Conservation (phyloP, 1,140 invertebrate species). For the Drosophila nasuta region DNA sequence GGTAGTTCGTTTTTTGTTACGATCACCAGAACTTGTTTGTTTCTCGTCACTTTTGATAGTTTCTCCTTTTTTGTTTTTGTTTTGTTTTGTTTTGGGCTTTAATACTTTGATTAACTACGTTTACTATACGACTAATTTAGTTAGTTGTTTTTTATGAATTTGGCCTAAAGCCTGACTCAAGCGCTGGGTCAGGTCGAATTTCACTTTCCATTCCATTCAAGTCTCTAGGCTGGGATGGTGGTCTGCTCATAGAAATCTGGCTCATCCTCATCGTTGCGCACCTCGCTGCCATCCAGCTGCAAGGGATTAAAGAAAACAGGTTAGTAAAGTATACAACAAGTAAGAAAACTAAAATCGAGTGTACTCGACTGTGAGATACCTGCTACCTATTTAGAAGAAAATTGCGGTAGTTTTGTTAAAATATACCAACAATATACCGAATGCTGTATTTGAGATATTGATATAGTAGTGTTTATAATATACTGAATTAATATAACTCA, state of each 20-base stretch:
- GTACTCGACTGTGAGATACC: no score
- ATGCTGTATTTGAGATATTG: no score
- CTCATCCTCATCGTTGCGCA: slow-evolving; percentile 92
- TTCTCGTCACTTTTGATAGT: slow-evolving; percentile 23
- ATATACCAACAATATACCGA: no score
- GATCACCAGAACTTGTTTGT: slow-evolving; percentile 64
- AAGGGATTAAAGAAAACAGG: slow-evolving; percentile 58
- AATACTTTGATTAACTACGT: slow-evolving; percentile 67
- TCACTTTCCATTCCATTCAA: not conserved
- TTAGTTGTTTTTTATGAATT: slow-evolving; percentile 20
- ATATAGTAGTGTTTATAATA: no score
- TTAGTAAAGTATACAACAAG: no score
- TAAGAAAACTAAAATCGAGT: no score
- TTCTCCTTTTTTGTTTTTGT: slow-evolving; percentile 26
- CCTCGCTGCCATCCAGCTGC: slow-evolving; percentile 93
- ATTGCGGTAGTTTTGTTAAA: no score
- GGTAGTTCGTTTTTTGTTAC: slow-evolving; percentile 70
- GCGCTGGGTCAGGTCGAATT: not conserved
- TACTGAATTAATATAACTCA: no score
- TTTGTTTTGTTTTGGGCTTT: slow-evolving; percentile 48
- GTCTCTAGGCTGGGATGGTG: slow-evolving; percentile 89
- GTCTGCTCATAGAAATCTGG: slow-evolving; percentile 96
- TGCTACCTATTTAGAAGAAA: no score
- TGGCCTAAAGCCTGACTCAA: slow-evolving; percentile 22
- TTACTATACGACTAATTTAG: slow-evolving; percentile 59